Conservation (phyloP, 2,888 invertebrate species). For the Hemicrepidius hirtus region DNA sequence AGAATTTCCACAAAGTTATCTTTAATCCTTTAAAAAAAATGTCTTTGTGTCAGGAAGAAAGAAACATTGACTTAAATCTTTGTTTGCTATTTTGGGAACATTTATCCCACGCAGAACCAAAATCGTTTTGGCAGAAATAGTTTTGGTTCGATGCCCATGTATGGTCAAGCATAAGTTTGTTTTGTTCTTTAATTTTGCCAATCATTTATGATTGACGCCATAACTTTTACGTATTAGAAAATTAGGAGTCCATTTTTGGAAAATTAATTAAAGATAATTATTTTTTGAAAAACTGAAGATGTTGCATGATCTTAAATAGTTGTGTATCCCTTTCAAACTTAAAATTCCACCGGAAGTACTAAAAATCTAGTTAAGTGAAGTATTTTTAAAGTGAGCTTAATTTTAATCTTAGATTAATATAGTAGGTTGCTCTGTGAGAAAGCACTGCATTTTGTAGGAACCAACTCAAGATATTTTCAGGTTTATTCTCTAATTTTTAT, state of each 20-base stretch:
- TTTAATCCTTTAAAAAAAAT: not conserved
- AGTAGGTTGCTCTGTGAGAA: not conserved
- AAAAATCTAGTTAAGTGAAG: conserved; percentile 5
- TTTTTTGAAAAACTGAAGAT: no score
- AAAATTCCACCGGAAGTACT: not conserved
- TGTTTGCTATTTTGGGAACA: conserved; percentile 26
- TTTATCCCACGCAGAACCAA: conserved; percentile 21
- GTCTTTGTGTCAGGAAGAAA: not conserved
- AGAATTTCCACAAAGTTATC: not conserved
- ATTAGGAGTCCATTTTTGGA: not conserved
- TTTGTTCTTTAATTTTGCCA: not conserved
- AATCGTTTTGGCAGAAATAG: conserved; percentile 28
- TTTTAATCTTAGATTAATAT: not conserved
- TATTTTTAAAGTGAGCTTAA: conserved; percentile 9
- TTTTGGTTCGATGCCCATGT: conserved; percentile 28
- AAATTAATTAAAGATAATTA: no score
- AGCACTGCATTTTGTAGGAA: no score
- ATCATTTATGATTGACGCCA: not conserved
- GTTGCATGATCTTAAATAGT: no score
- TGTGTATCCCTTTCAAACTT: not conserved
- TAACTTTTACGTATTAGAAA: not conserved
- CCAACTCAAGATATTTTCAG: no score
- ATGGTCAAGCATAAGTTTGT: conserved; percentile 15
- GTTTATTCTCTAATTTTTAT: no score
- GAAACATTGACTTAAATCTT: not conserved